Base-by-base conservation (phyloP, 2,797 vertebrate species). In the Xenopus petersii region DNA sequence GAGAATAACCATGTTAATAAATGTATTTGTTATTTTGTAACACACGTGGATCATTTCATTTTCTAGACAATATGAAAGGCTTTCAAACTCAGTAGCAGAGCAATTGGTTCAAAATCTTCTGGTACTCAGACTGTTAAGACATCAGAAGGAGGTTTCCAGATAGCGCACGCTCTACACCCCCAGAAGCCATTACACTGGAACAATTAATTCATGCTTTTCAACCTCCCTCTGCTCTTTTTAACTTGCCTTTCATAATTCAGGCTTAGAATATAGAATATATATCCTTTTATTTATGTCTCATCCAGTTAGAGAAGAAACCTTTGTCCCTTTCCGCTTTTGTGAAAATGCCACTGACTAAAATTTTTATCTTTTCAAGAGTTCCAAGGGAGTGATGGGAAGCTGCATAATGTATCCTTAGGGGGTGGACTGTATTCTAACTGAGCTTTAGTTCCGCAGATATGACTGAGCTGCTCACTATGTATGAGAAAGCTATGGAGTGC, bases 321-420 rank as follows among this genome's bases (percentile, higher is more conserved):
- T 63, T 63, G 61, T 63, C 26, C 61, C 11, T 63, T 63, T 16
- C 6, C 61, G 33, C 24, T 26, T 63, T 63, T 63, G 61, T 63
- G 61, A 16, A 63, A 33, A 33, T 63, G 61, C 61, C 61, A 63
- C 61, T 36, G 21, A 63, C 61, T 63, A 42, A 33, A 12, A 63
- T 63, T 63, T 66, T 67, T 33, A 67, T 67, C 66, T 54, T 67
- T 67, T 30, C 24, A 33, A 55, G 47, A 67, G 49, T 49, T 55
- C 66, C 49, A 15, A 51, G 11, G 16, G 49, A 67, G 49, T 33
- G 66, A 16, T 16, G 46, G 47, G 21, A 26, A 33, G 12, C 49
- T 33, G 49, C 4, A 67, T 67, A 55, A 67, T 67, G 26, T 63
- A 26, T 36, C 61, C 61, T 33, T 63, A 36, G 61, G 61, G 61